A percentile compares a stretch with the other conserved stretches of the same genome.
Evolutionary conservation across 2,888 invertebrate genomes (phyloP).

Genomic region (Tetranychus piercei): DNA sequence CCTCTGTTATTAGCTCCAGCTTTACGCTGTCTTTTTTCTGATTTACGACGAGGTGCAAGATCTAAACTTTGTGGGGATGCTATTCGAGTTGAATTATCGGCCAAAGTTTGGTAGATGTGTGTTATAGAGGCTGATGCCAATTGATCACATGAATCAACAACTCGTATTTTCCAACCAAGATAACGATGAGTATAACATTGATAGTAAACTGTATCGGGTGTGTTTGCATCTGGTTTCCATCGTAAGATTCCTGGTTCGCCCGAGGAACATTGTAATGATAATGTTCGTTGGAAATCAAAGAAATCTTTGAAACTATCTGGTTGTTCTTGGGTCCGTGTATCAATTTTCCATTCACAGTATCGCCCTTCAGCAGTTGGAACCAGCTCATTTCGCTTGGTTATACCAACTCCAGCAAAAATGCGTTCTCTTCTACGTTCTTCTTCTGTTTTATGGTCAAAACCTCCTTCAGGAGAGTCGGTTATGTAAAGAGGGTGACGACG

Average conservation of each 20-base stretch:
- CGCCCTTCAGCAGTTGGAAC: constrained; percentile 59
- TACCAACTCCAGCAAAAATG: constrained; percentile 62
- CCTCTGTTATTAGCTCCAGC: not conserved
- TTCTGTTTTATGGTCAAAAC: constrained; percentile 60
- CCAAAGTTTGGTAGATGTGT: not conserved
- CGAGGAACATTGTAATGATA: constrained; percentile 66
- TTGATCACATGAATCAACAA: constrained; percentile 43
- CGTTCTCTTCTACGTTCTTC: constrained; percentile 53
- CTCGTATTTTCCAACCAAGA: constrained; percentile 78
- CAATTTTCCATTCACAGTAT: constrained; percentile 54
- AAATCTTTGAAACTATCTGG: constrained; percentile 69
- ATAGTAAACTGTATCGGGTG: constrained; percentile 79
- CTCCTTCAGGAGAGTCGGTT: constrained; percentile 75
- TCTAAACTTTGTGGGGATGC: not conserved
- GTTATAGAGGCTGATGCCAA: constrained; percentile 7
- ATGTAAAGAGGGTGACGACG: constrained; percentile 75
- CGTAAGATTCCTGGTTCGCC: constrained; percentile 47
- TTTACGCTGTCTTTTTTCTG: not conserved
- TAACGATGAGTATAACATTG: constrained; percentile 77
- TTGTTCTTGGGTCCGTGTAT: constrained; percentile 27
- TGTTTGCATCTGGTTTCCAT: constrained; percentile 67
- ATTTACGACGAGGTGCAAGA: not conserved
- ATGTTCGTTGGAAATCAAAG: constrained; percentile 67
- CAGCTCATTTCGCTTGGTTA: constrained; percentile 47
- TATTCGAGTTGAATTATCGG: not conserved